Base-by-base conservation (phyloP, 2,113 vertebrate genomes). In the Silurus meridionalis region DNA sequence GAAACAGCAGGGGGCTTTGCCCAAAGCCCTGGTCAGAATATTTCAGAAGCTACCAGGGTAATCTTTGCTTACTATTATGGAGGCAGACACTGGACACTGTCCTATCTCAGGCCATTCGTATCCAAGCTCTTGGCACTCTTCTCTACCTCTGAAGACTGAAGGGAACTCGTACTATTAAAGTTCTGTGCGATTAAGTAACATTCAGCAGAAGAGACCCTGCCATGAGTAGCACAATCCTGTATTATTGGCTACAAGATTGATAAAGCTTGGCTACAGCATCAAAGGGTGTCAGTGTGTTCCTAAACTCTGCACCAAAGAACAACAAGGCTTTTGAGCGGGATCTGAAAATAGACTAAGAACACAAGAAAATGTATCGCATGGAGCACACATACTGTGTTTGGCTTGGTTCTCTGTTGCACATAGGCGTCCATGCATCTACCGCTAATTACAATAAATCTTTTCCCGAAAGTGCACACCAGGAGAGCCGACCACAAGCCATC, bases 321-420 rank as follows among this genome's bases (percentile, higher is more conserved):
- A 92, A 92, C 87, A 86, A 89, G 82, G 85, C 88, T 87, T 91
- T 92, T 90, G 79, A 88, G 78, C 50, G 83, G 48, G 55, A 61
- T 69, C 85, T 83, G 78, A 86, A 85, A 89, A 66, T 69, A 81
- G 28, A 4, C 28, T 85, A 64, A 58, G 80, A 85, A 84, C 69
- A 71, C 13, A 80, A 37, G 28, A 82, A 57, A 19, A 15, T 69
- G 80, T 63, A 85, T 87, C 58, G 53, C 69, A 82, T 85, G 67
- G 78, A 86, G 83, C 48, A 84, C 25, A 79, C 88, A 83, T 25
- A 87, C 75, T 87, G 83, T 79, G 81, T 80, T 87, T 87, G 88
- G 88, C 83, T 87, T 61, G 63, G 75, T 87, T 58, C 46, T 48
- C 75, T 79, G 64, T 64, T 71, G 66, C 85, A 90, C 82, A 88